Evolutionary conservation across 92 coral and sea anemone species (phyloP).

Genomic region (Actinostola sp.): DNA sequence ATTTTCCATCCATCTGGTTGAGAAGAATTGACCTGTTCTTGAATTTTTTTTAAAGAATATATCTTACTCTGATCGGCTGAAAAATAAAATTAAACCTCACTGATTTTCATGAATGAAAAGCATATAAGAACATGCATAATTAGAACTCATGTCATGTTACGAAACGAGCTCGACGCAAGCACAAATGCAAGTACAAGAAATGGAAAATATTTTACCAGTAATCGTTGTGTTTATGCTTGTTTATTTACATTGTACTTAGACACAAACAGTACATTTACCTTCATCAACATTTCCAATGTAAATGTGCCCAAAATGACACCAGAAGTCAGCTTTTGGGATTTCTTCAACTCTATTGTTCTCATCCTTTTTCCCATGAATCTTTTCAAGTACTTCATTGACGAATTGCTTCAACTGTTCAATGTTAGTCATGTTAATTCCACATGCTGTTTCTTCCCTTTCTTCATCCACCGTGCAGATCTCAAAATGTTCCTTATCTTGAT

Average conservation of each 20-base stretch:
- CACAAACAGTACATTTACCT: conserved; percentile 1
- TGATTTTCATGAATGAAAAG: too few relatives aligned
- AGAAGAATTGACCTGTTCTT: not conserved
- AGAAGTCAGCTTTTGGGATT: conserved; percentile 19
- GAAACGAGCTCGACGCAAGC: too few relatives aligned
- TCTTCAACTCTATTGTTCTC: not conserved
- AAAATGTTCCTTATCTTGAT: not conserved
- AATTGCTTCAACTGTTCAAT: not conserved
- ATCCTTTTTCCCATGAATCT: not conserved
- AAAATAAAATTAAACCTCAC: not conserved
- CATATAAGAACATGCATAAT: too few relatives aligned
- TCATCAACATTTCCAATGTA: conserved; percentile 26
- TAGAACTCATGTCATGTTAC: too few relatives aligned
- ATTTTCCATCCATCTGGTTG: conserved; percentile 12
- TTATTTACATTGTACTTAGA: too few relatives aligned
- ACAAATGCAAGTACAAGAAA: not conserved
- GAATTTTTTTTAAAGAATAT: not conserved
- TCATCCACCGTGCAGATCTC: not conserved
- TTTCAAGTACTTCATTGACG: conserved; percentile 2
- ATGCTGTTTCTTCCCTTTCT: not conserved
- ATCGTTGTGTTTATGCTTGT: too few relatives aligned
- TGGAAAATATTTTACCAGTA: not conserved
- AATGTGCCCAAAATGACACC: conserved; percentile 32
- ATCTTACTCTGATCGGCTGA: conserved; percentile 11
- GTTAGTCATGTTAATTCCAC: not conserved